Evolutionary conservation across 2,797 vertebrate genomes (phyloP).

Genomic region (Acomys russatus): DNA sequence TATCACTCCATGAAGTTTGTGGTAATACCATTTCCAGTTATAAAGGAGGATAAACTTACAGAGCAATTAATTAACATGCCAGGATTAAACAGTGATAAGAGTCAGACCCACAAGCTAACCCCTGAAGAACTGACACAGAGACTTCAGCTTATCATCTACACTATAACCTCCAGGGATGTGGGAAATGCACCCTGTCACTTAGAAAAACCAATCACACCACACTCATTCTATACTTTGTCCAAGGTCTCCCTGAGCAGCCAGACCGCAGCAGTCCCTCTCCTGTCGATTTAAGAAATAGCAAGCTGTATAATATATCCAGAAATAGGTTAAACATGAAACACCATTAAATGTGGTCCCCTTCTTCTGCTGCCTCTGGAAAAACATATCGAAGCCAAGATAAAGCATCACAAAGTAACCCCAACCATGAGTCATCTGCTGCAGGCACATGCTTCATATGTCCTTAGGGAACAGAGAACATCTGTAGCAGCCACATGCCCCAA

Average conservation of each 20-base stretch:
- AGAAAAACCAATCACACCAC: background rate
- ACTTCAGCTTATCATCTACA: background rate
- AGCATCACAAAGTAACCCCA: background rate
- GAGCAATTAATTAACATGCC: background rate
- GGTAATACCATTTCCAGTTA: background rate
- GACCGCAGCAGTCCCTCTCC: background rate
- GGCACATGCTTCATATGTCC: background rate
- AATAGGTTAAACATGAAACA: background rate
- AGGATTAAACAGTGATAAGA: background rate
- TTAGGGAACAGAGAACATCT: constrained; percentile 38
- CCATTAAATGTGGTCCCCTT: background rate
- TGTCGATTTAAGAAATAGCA: background rate
- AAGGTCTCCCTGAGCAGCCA: background rate
- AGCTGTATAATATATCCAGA: background rate
- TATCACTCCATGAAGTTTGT: background rate
- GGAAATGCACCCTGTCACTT: background rate
- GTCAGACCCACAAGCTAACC: background rate
- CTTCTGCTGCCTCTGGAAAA: constrained; percentile 47
- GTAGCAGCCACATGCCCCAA: constrained; percentile 19
- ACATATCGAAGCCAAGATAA: constrained; percentile 1
- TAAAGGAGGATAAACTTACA: background rate
- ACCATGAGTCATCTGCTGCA: background rate
- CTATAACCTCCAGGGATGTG: background rate
- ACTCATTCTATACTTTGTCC: background rate
- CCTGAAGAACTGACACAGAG: background rate